These are phyloP conservation scores for Chaenodraco wilsoni DNA, from an alignment of 2,797 vertebrate genomes.

Conservation along the genomic window DNA sequence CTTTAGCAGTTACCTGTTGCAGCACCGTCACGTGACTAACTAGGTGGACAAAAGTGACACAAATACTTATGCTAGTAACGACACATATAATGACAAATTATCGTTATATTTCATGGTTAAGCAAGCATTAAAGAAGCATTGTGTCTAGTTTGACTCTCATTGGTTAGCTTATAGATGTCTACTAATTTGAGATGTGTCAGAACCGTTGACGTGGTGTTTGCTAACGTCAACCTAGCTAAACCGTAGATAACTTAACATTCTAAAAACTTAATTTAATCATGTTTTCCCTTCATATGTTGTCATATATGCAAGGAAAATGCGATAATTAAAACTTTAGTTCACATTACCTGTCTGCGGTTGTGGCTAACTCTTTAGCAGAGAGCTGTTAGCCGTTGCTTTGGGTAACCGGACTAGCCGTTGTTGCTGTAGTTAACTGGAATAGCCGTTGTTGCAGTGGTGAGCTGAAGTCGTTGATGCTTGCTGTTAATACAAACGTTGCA, in stretches of 20 bases:
- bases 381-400: conserved; percentile 48
- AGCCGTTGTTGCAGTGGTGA: conserved; percentile 3
- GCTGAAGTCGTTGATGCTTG: not conserved
- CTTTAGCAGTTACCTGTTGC: conserved; percentile 59
- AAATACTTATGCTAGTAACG: not conserved
- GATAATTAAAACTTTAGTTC: conserved; percentile 39
- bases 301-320: not conserved
- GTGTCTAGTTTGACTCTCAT: not conserved
- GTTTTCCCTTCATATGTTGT: rapidly evolving
- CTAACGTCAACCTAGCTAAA: conserved; percentile 26
- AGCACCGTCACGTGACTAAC: conserved; percentile 47
- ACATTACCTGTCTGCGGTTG: conserved; percentile 67
- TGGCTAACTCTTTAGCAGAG: conserved; percentile 70
- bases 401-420: conserved; percentile 25
- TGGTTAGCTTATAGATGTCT: conserved; percentile 9
- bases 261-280: not conserved
- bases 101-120: not conserved
- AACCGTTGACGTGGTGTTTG: conserved; percentile 49
- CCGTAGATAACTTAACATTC: not conserved
- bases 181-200: conserved; percentile 10
- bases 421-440: not conserved
- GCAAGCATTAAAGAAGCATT: not conserved
- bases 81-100: not conserved
- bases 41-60: conserved; percentile 11
- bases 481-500: conserved; percentile 23